Evolutionary conservation across 2,113 vertebrate genomes (phyloP).

Genomic region (Cheilinus undulatus): DNA sequence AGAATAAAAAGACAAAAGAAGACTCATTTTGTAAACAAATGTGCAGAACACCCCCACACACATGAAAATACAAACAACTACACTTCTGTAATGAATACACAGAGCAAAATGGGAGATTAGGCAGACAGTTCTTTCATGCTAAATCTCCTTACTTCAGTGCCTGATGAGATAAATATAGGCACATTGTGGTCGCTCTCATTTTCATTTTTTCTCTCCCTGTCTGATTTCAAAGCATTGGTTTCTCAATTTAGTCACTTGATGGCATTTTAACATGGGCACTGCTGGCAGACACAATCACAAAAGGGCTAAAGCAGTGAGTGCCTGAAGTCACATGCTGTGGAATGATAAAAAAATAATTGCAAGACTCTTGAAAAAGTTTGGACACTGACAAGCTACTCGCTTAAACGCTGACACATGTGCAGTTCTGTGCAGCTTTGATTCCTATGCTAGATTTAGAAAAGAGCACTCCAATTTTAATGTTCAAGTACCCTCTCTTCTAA

Average conservation of each 20-base stretch:
- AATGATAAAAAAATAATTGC: conserved; percentile 31
- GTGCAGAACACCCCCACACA: background rate
- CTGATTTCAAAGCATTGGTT: conserved; percentile 46
- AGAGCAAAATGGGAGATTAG: conserved; percentile 51
- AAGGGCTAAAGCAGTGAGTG: conserved; percentile 1
- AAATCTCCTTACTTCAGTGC: conserved; percentile 65
- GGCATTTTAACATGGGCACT: conserved; percentile 21
- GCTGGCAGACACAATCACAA: conserved; percentile 17
- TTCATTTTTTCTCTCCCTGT: conserved; percentile 27
- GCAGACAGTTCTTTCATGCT: conserved; percentile 46
- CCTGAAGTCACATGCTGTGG: conserved; percentile 8
- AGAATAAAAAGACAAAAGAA: too few relatives aligned
- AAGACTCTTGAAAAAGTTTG: conserved; percentile 21
- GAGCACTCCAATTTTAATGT: conserved; percentile 4
- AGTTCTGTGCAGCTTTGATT: conserved; percentile 15
- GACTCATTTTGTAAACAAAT: conserved; percentile 1
- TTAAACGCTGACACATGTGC: conserved; percentile 27
- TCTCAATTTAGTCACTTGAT: conserved; percentile 33
- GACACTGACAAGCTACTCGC: conserved; percentile 13
- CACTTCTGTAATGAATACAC: conserved; percentile 23
- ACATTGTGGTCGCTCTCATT: conserved; percentile 45
- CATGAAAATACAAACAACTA: conserved; percentile 5
- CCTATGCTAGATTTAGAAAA: background rate
- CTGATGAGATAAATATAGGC: conserved; percentile 72
- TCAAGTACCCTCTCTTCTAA: background rate